Conservation (phyloP, 2,888 invertebrate species). For the Homarus gammarus region DNA sequence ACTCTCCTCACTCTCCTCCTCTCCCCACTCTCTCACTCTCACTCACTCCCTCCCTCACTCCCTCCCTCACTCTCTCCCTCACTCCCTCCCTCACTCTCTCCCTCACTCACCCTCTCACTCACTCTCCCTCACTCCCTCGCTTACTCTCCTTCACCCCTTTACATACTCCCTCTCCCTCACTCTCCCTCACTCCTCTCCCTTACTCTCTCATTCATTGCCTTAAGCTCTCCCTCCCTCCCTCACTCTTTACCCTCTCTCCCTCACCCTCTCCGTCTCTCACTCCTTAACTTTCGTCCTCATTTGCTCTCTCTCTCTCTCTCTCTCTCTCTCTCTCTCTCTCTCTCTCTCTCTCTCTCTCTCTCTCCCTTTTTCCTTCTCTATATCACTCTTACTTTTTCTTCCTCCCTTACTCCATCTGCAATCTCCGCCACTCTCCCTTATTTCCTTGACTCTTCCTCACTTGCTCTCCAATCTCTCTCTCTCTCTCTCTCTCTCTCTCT, state of each 20-base stretch:
- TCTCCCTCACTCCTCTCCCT: too few species aligned
- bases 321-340: slow-evolving; percentile 20
- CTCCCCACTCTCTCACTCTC: too few species aligned
- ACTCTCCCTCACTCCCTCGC: neutral
- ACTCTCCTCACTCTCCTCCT: too few species aligned
- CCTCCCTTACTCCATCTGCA: neutral
- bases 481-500: slow-evolving; percentile 2
- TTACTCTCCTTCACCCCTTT: neutral
- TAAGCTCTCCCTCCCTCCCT: neutral
- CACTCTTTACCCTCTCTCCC: neutral
- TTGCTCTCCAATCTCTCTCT: neutral
- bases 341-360: slow-evolving; percentile 30
- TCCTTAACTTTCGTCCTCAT: neutral
- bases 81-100: neutral
- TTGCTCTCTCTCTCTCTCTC: slow-evolving; percentile 14
- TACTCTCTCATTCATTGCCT: too few species aligned
- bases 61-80: slow-evolving; percentile 6
- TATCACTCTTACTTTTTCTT: neutral
- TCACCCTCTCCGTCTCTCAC: slow-evolving; percentile 19
- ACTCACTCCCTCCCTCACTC: neutral
- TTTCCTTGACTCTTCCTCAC: neutral
- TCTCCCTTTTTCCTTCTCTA: slow-evolving; percentile 36
- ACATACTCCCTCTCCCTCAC: neutral
- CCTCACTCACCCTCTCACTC: too few species aligned
- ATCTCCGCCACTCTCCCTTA: too few species aligned